Evolutionary conservation across 2,888 invertebrate genomes (phyloP), one percentile per base, ranked within the genome.

Genomic region (Yponomeuta plumbellus): DNA sequence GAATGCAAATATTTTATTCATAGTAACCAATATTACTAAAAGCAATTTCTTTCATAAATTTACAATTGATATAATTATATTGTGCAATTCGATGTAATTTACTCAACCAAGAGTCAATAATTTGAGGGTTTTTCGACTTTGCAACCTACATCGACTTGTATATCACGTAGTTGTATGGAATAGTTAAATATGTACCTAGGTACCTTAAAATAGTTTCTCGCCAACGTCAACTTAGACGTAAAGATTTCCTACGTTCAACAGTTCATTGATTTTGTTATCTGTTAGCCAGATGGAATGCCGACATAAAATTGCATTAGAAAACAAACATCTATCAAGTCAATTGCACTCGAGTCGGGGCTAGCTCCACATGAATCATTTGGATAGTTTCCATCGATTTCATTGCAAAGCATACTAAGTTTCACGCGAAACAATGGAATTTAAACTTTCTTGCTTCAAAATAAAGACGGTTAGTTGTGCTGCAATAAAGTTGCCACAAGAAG

Each of bases 401-500:
- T 17, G 44, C 17, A 52, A 52, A 17, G 17, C 44, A 52, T 52
- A 17, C 17, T 52, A 13, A 1, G 44, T 52, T 52, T 52, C 17
- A 52, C 13, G 11, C 13, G 44, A 17, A 17, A 11, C 3, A 17
- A 6, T 52, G 17, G 13, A 52, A 52, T 52, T 17, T 52, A 52
- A 11, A 21, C 22, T 22, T 22, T 13, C 13, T 11, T 59, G 22
- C 22, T 59, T 21, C 21, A 13, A 11, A 22, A 11, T 21, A 22
- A 23, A 11, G 5, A 11, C 59, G 13, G 23, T n/a, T 1, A 61
- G 34, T 52, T 52, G 17, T 17, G 17, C 17, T 17, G 8, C 68
- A 68, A 70, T 75, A 73, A 74, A 75, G 71, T 59, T 21, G 59
- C 22, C 59, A 34, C 34, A 22, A 59, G 59, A 1, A 17, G 8